These are phyloP conservation scores for Drosophila kikkawai DNA, from an alignment of 1,140 invertebrate genomes.

Conservation along the genomic window DNA sequence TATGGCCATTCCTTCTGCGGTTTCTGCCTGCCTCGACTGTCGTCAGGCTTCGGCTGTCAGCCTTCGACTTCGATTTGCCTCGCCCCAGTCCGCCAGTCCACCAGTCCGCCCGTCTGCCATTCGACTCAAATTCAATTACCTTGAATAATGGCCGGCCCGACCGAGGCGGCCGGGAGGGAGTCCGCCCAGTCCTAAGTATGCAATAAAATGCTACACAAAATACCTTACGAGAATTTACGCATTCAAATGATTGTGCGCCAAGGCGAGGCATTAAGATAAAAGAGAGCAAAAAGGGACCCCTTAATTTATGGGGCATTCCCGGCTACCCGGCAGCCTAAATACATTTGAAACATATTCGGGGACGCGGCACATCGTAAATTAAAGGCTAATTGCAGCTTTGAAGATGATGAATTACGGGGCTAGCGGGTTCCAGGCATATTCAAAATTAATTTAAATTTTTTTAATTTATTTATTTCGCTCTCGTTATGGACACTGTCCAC, in stretches of 20 bases:
- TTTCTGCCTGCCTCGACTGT: constrained; percentile 9
- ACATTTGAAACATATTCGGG: constrained; percentile 47
- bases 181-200: constrained; percentile 52
- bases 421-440: constrained; percentile 46
- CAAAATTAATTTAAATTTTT: constrained; percentile 79
- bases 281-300: constrained; percentile 42
- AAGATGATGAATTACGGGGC: constrained; percentile 66
- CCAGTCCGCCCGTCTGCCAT: constrained; percentile 4
- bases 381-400: constrained; percentile 77
- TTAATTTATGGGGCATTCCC: constrained; percentile 65
- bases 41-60: constrained; percentile 8
- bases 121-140: constrained; percentile 48
- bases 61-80: constrained; percentile 35
- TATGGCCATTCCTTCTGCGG: constrained; percentile 41
- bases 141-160: constrained; percentile 62
- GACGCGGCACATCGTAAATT: constrained; percentile 59
- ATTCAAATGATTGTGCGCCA: constrained; percentile 73
- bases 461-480: constrained; percentile 61
- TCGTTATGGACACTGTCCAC: constrained; percentile 45
- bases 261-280: constrained; percentile 66
- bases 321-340: constrained; percentile 24
- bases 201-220: constrained; percentile 74
- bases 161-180: constrained; percentile 9
- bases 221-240: constrained; percentile 65
- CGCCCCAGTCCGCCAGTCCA: neutral